A percentile compares a stretch with the other conserved stretches of the same genome.
phyloP scores from a whole-genome alignment of 37 sponge, comb jelly and placozoan species.

The Spongilla lacustris region DNA sequence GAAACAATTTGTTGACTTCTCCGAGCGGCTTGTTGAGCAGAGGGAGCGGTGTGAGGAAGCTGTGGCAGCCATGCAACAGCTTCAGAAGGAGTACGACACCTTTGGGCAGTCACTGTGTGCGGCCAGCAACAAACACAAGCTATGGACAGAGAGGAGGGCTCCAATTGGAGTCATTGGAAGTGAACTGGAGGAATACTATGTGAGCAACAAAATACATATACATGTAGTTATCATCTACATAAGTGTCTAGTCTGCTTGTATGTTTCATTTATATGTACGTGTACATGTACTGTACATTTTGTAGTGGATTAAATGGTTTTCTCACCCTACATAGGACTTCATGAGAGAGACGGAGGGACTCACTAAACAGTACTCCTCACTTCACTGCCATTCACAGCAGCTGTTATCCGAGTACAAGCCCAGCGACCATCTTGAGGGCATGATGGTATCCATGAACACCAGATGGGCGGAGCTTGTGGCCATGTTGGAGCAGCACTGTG shows the following conservation, averaged over 20 bases:
- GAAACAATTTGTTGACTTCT: conserved; percentile 13
- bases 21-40: conserved; percentile 9
- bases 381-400: not conserved
- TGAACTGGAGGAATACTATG: conserved; percentile 47
- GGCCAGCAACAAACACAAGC: not conserved
- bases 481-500: not conserved
- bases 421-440: conserved; percentile 30
- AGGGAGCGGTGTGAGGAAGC: conserved; percentile 57
- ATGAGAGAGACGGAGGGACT: conserved; percentile 43
- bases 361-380: conserved; percentile 30
- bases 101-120: conserved; percentile 12
- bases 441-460: conserved; percentile 10
- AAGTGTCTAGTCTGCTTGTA: too few relatives aligned
- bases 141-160: conserved; percentile 26
- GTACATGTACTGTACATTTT: not conserved
- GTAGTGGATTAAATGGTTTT: not conserved
- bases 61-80: conserved; percentile 24
- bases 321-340: conserved; percentile 34
- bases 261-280: not conserved
- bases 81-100: conserved; percentile 7
- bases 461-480: conserved; percentile 40
- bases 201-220: conserved; percentile 1
- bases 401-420: conserved; percentile 39
- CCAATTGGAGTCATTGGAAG: conserved; percentile 48
- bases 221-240: too few relatives aligned